A percentile compares a stretch with the other conserved stretches of the same genome.
Evolutionary conservation across 2,888 invertebrate species (phyloP).

Genomic region (Rhagophthalmus giganteus): DNA sequence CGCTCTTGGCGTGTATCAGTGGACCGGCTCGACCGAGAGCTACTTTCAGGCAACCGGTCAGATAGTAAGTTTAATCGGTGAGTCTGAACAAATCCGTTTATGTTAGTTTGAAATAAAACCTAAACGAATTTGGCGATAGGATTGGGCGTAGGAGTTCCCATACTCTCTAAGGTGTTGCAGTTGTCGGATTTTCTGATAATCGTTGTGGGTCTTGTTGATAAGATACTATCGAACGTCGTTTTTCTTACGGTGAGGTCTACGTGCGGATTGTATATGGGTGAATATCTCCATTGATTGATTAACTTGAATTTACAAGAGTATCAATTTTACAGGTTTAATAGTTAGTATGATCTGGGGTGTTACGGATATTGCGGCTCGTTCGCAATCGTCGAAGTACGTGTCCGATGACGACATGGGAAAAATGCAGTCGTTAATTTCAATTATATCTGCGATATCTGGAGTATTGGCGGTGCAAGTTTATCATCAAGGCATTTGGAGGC

Average conservation of each 20-base stretch:
- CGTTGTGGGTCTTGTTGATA: slow-evolving; percentile 52
- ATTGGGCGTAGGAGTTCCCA: slow-evolving; percentile 24
- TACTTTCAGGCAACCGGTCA: not conserved
- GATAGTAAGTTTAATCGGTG: not conserved
- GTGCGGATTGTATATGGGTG: slow-evolving; percentile 23
- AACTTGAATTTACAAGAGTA: too few species aligned
- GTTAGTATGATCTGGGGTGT: slow-evolving; percentile 50
- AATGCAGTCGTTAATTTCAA: slow-evolving; percentile 61
- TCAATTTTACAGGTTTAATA: slow-evolving; percentile 34
- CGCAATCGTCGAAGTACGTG: slow-evolving; percentile 52
- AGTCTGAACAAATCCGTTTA: too few species aligned
- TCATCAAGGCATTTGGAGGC: slow-evolving; percentile 59
- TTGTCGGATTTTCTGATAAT: slow-evolving; percentile 52
- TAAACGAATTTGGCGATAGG: too few species aligned
- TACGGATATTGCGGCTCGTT: slow-evolving; percentile 49
- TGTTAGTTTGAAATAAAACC: too few species aligned
- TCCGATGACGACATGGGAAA: slow-evolving; percentile 52
- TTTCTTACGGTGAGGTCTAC: slow-evolving; percentile 48
- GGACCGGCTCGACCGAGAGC: not conserved
- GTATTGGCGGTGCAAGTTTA: slow-evolving; percentile 62
- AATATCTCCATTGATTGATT: not conserved
- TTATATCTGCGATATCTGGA: slow-evolving; percentile 62
- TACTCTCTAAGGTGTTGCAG: slow-evolving; percentile 51
- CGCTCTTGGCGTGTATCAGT: slow-evolving; percentile 15
- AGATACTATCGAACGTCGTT: slow-evolving; percentile 52